Conservation (phyloP, 1,140 invertebrate genomes). For the Cotesia typhae region DNA sequence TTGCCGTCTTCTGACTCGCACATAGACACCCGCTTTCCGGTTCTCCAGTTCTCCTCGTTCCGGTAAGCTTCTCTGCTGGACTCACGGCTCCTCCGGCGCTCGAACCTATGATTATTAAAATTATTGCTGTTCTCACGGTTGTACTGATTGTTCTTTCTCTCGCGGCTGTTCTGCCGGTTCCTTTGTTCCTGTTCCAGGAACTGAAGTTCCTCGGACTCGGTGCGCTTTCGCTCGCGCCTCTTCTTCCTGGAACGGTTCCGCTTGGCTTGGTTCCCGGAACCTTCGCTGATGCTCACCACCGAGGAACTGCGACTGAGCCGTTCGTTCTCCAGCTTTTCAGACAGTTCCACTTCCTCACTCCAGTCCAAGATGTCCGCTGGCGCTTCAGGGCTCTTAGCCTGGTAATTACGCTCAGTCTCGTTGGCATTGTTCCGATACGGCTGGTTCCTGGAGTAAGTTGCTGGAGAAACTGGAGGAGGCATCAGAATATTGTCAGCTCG, state of each 20-base stretch:
- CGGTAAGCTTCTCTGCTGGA: conserved; percentile 60
- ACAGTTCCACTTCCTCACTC: conserved; percentile 68
- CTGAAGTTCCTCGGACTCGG: neutral
- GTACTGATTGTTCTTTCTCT: conserved; percentile 62
- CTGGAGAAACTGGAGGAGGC: conserved; percentile 51
- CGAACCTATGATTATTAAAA: conserved; percentile 58
- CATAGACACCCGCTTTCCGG: conserved; percentile 54
- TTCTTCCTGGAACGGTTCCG: conserved; percentile 48
- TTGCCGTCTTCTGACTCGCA: conserved; percentile 59
- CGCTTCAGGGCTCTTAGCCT: conserved; percentile 50
- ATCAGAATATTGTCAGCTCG: conserved; percentile 55
- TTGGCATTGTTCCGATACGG: conserved; percentile 33
- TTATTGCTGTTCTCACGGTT: conserved; percentile 60
- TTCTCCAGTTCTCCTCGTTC: conserved; percentile 63
- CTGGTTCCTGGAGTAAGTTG: conserved; percentile 32
- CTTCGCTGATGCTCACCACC: conserved; percentile 66
- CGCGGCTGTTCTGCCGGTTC: conserved; percentile 55
- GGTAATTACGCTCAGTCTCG: conserved; percentile 44
- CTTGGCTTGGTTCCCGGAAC: conserved; percentile 43
- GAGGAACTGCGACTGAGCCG: conserved; percentile 68
- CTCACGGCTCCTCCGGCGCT: conserved; percentile 55
- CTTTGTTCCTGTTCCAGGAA: conserved; percentile 49
- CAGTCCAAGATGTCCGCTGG: conserved; percentile 60
- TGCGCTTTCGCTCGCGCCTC: conserved; percentile 50
- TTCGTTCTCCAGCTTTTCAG: conserved; percentile 63